Evolutionary conservation across 92 coral and sea anemone genomes (phyloP).

Genomic region (Epizoanthus scotinus): DNA sequence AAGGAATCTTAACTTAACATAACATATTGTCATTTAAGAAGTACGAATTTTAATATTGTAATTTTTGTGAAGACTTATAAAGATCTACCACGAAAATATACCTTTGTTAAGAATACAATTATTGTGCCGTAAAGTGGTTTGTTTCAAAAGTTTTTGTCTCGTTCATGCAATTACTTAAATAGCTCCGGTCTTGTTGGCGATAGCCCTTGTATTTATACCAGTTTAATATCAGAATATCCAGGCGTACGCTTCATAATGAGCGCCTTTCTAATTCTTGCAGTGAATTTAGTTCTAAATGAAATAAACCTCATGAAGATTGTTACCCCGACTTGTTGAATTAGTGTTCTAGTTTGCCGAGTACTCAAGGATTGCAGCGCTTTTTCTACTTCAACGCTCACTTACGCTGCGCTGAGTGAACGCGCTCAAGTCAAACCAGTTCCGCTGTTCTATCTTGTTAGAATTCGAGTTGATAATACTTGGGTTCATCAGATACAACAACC

Average conservation of each 20-base stretch:
- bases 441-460: background rate
- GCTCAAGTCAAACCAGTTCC: background rate
- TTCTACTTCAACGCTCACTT: no score
- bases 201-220: slow-evolving; percentile 16
- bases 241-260: slow-evolving; percentile 8
- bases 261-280: background rate
- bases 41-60: background rate
- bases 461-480: background rate
- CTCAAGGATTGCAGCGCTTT: no score
- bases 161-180: slow-evolving; percentile 40
- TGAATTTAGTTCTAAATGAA: slow-evolving; percentile 8
- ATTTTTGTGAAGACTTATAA: slow-evolving; percentile 10
- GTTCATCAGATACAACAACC: no score
- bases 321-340: background rate
- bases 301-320: background rate
- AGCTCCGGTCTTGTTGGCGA: slow-evolving; percentile 39
- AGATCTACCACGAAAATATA: slow-evolving; percentile 22
- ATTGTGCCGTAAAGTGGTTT: slow-evolving; percentile 36
- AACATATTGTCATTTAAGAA: slow-evolving; percentile 21
- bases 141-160: slow-evolving; percentile 44
- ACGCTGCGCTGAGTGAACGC: background rate
- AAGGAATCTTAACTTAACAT: slow-evolving; percentile 34
- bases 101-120: slow-evolving; percentile 45
- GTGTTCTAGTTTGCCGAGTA: background rate
- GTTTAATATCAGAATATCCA: slow-evolving; percentile 1